These are phyloP conservation scores for Drosophila neutralis DNA, from an alignment of 2,888 invertebrate species.

Conservation along the genomic window DNA sequence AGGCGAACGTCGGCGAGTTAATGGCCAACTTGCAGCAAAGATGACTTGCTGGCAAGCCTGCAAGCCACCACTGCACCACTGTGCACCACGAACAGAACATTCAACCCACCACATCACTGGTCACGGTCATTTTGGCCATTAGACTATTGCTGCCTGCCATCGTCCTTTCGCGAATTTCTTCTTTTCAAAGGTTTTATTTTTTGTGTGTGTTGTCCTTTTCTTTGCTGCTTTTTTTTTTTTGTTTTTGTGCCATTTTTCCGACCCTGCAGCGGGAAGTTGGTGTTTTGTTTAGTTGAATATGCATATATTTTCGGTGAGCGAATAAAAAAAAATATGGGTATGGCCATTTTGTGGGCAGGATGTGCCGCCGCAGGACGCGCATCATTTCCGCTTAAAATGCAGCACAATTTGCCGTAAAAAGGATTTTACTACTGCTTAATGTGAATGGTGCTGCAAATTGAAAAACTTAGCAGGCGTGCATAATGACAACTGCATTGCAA, in stretches of 20 bases:
- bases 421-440: slow-evolving; percentile 54
- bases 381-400: slow-evolving; percentile 80
- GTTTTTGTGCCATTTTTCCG: slow-evolving; percentile 42
- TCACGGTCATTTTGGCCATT: slow-evolving; percentile 69
- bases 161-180: slow-evolving; percentile 55
- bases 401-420: slow-evolving; percentile 79
- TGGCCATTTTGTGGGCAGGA: slow-evolving; percentile 74
- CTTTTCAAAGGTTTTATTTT: slow-evolving; percentile 53
- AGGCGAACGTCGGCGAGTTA: slow-evolving; percentile 48
- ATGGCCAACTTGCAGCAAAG: slow-evolving; percentile 62
- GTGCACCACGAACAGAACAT: slow-evolving; percentile 4
- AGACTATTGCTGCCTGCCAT: slow-evolving; percentile 49
- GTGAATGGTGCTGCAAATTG: slow-evolving; percentile 49
- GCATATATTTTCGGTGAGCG: slow-evolving; percentile 75
- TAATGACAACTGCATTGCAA: slow-evolving; percentile 66
- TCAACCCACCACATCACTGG: slow-evolving; percentile 31
- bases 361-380: slow-evolving; percentile 79
- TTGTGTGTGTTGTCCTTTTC: slow-evolving; percentile 29
- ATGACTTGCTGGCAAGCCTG: slow-evolving; percentile 62
- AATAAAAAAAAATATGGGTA: slow-evolving; percentile 25
- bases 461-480: slow-evolving; percentile 53
- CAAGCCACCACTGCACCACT: neutral
- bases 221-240: slow-evolving; percentile 25
- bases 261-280: slow-evolving; percentile 70
- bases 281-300: slow-evolving; percentile 83